Evolutionary conservation across 1,140 invertebrate species (phyloP).

Genomic region (Mamestra configurata): DNA sequence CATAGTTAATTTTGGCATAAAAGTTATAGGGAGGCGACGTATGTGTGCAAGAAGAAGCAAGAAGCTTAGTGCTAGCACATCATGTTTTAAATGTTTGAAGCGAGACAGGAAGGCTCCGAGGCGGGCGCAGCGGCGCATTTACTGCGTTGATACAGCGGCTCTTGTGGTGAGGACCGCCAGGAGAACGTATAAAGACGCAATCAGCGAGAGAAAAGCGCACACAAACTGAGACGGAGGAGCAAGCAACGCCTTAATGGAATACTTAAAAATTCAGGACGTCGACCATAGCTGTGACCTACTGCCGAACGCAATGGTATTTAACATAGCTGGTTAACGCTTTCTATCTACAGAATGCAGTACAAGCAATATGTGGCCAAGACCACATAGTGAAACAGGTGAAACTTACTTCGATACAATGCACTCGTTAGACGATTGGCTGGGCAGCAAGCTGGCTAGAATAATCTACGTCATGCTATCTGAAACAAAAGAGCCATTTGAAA

Average conservation of each 20-base stretch:
- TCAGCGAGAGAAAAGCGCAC: conserved; percentile 80
- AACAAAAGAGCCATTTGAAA: conserved; percentile 61
- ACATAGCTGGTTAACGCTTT: conserved; percentile 44
- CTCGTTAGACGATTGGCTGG: conserved; percentile 34
- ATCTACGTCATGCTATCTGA: conserved; percentile 75
- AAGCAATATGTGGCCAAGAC: conserved; percentile 23
- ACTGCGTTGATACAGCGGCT: conserved; percentile 66
- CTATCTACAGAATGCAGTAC: conserved; percentile 20
- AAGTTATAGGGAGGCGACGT: not conserved
- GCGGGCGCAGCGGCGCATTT: conserved; percentile 39
- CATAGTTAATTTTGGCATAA: too few relatives aligned
- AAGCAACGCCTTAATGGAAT: conserved; percentile 73
- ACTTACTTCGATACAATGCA: conserved; percentile 64
- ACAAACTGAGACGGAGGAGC: conserved; percentile 58
- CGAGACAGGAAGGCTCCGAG: conserved; percentile 51
- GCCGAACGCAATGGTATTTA: conserved; percentile 53
- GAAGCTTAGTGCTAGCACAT: not conserved
- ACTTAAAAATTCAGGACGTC: conserved; percentile 84
- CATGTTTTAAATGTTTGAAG: conserved; percentile 15
- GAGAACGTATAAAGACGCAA: conserved; percentile 84
- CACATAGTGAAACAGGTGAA: conserved; percentile 29
- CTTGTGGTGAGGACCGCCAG: conserved; percentile 64
- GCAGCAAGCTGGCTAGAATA: conserved; percentile 64
- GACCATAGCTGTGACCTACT: conserved; percentile 75
- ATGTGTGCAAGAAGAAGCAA: too few relatives aligned